Conservation (phyloP, 2,888 invertebrate genomes). For the Omphaloscelis lunosa region DNA sequence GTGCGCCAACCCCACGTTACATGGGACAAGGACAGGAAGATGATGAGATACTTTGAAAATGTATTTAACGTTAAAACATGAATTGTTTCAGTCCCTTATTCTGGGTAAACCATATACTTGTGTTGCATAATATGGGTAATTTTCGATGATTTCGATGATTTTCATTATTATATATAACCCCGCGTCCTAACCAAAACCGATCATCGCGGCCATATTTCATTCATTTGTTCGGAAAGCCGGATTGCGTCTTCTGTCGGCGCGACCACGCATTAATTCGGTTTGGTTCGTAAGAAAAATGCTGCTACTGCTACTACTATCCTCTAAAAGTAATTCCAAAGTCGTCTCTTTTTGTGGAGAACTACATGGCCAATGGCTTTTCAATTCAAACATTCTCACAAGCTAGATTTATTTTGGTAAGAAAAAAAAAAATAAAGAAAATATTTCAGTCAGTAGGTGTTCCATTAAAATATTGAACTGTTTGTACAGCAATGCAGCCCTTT, state of each 20-base stretch:
- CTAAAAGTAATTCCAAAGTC: neutral
- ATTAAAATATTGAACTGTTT: neutral
- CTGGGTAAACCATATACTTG: too few relatives aligned
- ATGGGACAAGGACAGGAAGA: too few relatives aligned
- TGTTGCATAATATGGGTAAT: too few relatives aligned
- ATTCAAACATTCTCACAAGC: neutral
- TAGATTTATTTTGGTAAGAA: neutral
- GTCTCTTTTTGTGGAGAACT: neutral
- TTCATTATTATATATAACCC: too few relatives aligned
- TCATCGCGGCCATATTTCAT: too few relatives aligned
- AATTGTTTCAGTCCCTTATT: too few relatives aligned
- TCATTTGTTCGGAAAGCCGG: neutral
- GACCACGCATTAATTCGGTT: neutral
- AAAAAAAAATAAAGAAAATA: neutral
- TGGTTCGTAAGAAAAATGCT: neutral
- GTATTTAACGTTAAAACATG: too few relatives aligned
- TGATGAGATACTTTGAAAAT: too few relatives aligned
- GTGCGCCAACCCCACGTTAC: too few relatives aligned
- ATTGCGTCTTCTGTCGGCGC: neutral
- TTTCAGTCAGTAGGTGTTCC: neutral
- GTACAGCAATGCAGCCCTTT: neutral
- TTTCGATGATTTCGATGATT: too few relatives aligned
- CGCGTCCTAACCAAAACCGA: neutral
- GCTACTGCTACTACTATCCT: neutral
- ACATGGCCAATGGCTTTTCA: neutral